Evolutionary conservation across 2,888 invertebrate genomes (phyloP).

Genomic region (Heliconius cydno): DNA sequence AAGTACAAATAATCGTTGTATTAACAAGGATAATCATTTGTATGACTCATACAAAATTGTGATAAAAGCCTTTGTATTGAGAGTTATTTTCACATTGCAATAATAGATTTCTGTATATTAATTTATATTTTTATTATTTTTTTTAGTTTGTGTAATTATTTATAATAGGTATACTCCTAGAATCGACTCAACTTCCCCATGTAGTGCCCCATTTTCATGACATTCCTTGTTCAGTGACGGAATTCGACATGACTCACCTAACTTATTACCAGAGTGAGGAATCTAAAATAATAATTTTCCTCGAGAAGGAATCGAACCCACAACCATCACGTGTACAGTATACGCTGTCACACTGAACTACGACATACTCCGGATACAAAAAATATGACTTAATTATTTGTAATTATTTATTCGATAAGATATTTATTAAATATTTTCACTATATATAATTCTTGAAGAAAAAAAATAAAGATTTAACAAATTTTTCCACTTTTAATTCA

Average conservation of each 20-base stretch:
- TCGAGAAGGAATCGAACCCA: too few species aligned
- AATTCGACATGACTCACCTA: too few species aligned
- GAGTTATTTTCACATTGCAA: not conserved
- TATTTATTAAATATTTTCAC: not conserved
- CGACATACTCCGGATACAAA: too few species aligned
- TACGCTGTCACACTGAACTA: too few species aligned
- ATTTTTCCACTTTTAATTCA: not conserved
- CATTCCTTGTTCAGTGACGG: not conserved
- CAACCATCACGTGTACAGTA: too few species aligned
- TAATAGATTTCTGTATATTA: not conserved
- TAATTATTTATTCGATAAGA: not conserved
- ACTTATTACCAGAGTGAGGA: too few species aligned
- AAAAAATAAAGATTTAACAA: not conserved
- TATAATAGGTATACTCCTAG: not conserved
- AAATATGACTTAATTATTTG: too few species aligned
- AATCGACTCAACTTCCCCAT: not conserved
- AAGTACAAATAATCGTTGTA: not conserved
- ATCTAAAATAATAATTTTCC: too few species aligned
- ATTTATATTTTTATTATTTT: not conserved
- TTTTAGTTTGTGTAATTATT: not conserved
- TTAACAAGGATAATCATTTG: not conserved
- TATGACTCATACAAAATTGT: slow-evolving; percentile 11
- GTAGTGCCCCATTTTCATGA: not conserved
- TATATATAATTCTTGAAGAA: not conserved
- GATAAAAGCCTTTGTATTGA: not conserved